Conservation (phyloP, 2,113 vertebrate species). For the Zapus hudsonius region DNA sequence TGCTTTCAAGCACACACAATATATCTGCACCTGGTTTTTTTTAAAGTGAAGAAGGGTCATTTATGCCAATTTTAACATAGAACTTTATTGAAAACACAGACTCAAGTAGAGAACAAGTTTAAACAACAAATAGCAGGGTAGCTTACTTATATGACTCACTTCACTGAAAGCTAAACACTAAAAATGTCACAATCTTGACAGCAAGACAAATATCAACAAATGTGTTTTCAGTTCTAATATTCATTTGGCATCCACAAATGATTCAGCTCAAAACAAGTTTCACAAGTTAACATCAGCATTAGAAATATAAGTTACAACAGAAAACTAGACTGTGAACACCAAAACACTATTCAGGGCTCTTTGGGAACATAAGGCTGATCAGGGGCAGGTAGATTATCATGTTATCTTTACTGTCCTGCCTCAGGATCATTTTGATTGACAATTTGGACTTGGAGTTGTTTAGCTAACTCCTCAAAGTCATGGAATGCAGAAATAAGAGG, state of each 20-base stretch:
- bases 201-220: constrained; percentile 71
- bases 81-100: constrained; percentile 79
- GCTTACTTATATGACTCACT: constrained; percentile 51
- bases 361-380: constrained; percentile 76
- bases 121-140: constrained; percentile 63
- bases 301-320: constrained; percentile 72
- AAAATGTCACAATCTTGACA: constrained; percentile 67
- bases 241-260: constrained; percentile 75
- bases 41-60: constrained; percentile 66
- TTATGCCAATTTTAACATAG: constrained; percentile 62
- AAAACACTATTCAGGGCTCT: constrained; percentile 72
- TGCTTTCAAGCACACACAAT: neutral
- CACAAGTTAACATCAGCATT: constrained; percentile 68
- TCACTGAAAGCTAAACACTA: constrained; percentile 59
- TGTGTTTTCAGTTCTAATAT: constrained; percentile 67
- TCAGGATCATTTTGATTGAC: constrained; percentile 70
- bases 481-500: constrained; percentile 70
- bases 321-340: constrained; percentile 67
- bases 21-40: constrained; percentile 26
- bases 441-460: constrained; percentile 73
- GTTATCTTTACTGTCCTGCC: constrained; percentile 50
- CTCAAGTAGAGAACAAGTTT: constrained; percentile 66
- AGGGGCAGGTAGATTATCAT: constrained; percentile 30
- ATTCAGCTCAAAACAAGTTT: constrained; percentile 64
- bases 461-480: constrained; percentile 74